Evolutionary conservation across 2,888 invertebrate species (phyloP), one percentile per base, ranked within the genome.

Genomic region (Stramonita haemastoma): DNA sequence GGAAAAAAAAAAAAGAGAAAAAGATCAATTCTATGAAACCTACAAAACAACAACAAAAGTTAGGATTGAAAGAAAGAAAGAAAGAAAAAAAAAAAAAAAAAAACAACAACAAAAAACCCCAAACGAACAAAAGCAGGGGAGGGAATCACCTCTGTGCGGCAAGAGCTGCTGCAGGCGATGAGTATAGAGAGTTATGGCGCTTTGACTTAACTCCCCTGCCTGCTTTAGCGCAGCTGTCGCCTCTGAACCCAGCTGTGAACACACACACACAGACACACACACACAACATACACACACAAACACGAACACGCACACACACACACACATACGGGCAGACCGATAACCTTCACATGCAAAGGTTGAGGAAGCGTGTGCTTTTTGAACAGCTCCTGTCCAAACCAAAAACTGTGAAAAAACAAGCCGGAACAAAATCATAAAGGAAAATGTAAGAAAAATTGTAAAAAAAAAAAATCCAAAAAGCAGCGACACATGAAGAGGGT

Each of bases 111-210:
- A 79, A 79, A 34, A 8, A 34, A 79, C n/a, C 15, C 17, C 66
- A 13, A 66, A 22, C 19, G 66, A 66, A 73, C 11, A n/a, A 73
- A 29, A 26, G n/a, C 32, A 13, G 32, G 87, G 60, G 60, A 73
- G 73, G 70, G 66, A 56, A 81, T 92, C 94, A 96, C 97, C 97
- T 96, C 97, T 97, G 94, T 97, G 97, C 26, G 97, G 96, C 91
- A 97, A 97, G 93, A 99, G 96, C 94, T 97, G 97, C 94, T 98
- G 97, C 94, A 98, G 97, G 17, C 98, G 98, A 96, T 98, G 98
- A 36, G 98, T 98, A 96, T 99, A 99, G 90, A 98, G 97, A 94
- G 98, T 97, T 87, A 99, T 97, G 86, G 98, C 96, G 92, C 98
- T 97, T 92, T 98, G 96, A 96, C 98, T 98, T 83, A 98, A 97